phyloP scores from a whole-genome alignment of 2,888 invertebrate species.

The Chymomyza caudatula region DNA sequence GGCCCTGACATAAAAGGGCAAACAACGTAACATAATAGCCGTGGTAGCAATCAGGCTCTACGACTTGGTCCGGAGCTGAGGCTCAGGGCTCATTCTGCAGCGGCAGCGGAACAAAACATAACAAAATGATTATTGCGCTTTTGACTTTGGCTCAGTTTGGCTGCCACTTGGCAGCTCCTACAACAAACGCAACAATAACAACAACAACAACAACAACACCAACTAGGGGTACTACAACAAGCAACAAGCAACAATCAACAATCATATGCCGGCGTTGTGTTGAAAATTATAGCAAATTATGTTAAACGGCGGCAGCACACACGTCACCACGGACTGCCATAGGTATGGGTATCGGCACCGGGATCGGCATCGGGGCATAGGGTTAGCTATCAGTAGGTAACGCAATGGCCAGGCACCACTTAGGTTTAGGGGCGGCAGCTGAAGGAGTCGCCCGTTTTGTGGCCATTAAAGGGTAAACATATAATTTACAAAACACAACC shows the following conservation, averaged over 20 bases:
- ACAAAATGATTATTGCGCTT: conserved; percentile 68
- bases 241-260: background rate
- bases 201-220: background rate
- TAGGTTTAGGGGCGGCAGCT: background rate
- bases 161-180: conserved; percentile 50
- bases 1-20: conserved; percentile 72
- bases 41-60: conserved; percentile 65
- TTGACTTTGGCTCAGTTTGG: conserved; percentile 30
- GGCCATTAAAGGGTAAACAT: conserved; percentile 57
- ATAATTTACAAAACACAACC: conserved; percentile 32
- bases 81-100: background rate
- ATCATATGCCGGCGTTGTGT: conserved; percentile 50
- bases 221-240: background rate
- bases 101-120: conserved; percentile 37
- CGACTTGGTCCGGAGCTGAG: background rate
- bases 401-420: too few species aligned
- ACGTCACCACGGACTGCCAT: conserved; percentile 10
- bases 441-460: conserved; percentile 18
- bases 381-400: conserved; percentile 3
- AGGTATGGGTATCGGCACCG: conserved; percentile 2
- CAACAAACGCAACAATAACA: background rate
- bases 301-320: conserved; percentile 74
- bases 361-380: conserved; percentile 34
- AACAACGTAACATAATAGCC: conserved; percentile 71
- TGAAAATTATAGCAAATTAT: conserved; percentile 77